Evolutionary conservation across 2,113 vertebrate species (phyloP).

Genomic region (Trochalopteron elliotii): DNA sequence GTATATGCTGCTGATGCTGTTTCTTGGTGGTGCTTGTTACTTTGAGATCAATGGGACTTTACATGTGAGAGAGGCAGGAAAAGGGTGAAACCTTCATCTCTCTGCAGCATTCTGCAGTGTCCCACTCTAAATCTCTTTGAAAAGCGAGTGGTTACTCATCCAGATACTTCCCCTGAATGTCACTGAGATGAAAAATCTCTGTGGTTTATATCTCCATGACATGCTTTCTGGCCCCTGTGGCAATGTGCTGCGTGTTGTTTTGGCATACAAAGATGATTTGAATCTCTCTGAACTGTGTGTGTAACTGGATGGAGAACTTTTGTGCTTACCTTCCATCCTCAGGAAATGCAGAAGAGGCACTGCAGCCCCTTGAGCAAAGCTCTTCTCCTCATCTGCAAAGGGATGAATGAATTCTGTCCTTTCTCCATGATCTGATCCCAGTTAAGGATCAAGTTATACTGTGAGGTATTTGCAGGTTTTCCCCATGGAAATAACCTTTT

Average conservation of each 20-base stretch:
- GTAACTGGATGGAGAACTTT: not conserved
- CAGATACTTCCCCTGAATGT: not conserved
- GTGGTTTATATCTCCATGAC: not conserved
- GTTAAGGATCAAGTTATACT: fast-evolving
- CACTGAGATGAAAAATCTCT: not conserved
- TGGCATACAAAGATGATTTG: not conserved
- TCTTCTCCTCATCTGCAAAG: not conserved
- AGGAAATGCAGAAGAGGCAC: not conserved
- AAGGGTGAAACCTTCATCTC: not conserved
- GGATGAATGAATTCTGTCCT: not conserved
- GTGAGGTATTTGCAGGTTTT: not conserved
- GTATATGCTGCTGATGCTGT: not conserved
- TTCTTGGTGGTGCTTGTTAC: not conserved
- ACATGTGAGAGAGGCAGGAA: not conserved
- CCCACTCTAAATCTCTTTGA: not conserved
- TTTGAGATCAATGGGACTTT: conserved; percentile 5
- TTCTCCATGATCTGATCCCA: not conserved
- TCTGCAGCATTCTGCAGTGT: not conserved
- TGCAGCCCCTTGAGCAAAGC: not conserved
- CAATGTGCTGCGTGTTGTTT: not conserved
- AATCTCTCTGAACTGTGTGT: not conserved
- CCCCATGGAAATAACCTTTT: not conserved
- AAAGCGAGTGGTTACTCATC: not conserved
- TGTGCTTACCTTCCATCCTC: not conserved
- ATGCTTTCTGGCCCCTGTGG: not conserved